A percentile compares a stretch with the other conserved stretches of the same genome.
These are phyloP conservation scores for Dermolepida albohirtum DNA, from an alignment of 2,888 invertebrate species.

Conservation along the genomic window DNA sequence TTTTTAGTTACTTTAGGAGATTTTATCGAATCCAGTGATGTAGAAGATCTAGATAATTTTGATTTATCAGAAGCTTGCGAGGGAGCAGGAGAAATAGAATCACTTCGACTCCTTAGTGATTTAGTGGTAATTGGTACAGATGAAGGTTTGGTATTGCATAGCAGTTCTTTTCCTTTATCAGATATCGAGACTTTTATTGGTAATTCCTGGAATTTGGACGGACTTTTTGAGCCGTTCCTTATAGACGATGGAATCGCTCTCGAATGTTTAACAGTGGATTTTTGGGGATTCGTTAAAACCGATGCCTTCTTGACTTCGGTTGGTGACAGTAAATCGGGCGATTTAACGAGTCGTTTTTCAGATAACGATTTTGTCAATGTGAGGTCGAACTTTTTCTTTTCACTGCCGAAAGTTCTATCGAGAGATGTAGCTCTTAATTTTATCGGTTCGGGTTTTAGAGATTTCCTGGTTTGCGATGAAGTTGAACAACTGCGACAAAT, in stretches of 20 bases:
- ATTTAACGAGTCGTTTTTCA: constrained; percentile 59
- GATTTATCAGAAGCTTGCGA: constrained; percentile 53
- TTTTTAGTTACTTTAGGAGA: constrained; percentile 48
- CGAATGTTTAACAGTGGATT: constrained; percentile 47
- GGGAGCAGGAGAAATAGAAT: constrained; percentile 50
- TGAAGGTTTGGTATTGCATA: constrained; percentile 29
- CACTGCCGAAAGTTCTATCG: constrained; percentile 71
- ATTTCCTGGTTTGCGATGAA: constrained; percentile 30
- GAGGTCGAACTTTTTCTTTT: constrained; percentile 67
- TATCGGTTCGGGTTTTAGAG: constrained; percentile 41
- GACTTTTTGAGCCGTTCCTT: constrained; percentile 53
- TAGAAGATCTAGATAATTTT: constrained; percentile 51
- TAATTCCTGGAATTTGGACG: constrained; percentile 60
- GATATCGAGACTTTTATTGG: constrained; percentile 65
- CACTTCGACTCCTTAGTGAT: constrained; percentile 42
- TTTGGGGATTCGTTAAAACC: constrained; percentile 42
- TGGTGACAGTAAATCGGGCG: constrained; percentile 71
- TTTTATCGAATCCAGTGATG: constrained; percentile 58
- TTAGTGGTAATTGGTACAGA: constrained; percentile 47
- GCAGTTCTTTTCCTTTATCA: constrained; percentile 57
- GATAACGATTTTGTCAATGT: constrained; percentile 53
- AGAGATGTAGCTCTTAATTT: constrained; percentile 60
- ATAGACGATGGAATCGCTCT: constrained; percentile 62
- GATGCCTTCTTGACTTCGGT: constrained; percentile 66
- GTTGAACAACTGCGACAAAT: constrained; percentile 43